Base-by-base conservation (phyloP, 2,113 vertebrate species). In the Mirza zaza region DNA sequence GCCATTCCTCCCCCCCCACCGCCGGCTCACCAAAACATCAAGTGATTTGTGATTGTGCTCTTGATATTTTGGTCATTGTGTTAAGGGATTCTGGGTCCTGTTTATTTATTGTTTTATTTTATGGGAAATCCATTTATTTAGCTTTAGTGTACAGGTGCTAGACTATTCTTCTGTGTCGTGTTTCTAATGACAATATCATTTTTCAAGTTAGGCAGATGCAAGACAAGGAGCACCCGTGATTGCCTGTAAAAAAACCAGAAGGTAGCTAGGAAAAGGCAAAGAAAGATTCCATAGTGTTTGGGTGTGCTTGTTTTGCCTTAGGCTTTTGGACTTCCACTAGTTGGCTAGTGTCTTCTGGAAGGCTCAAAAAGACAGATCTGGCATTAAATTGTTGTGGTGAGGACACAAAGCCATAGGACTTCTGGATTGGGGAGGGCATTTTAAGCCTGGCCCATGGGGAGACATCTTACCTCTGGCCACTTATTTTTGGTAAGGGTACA, bases 361-460 rank as follows among this genome's bases (percentile, higher is more conserved):
- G 61, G 1, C 52, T 21, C 1, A 17, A 6, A 55, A 73, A 84
- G 42, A 1, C 55, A 61, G 25, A 32, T 29, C 11, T 61, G 13
- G 10, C 32, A 2, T 81, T 57, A 36, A 20, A 4, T 45, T 17
- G 36, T 61, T 84, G 36, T 75, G 15, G 6, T 59, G 25, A 82
- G 17, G 55, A 25, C 12, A 36, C 11, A 2, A 20, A 23, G 1
- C 1, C 39, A n/a, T 10, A 3, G 1, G n/a, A 12, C 4, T 42
- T n/a, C 34, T 63, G 36, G 11, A 18, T 18, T 8, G 5, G 48
- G 50, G 15, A 92, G 12, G 42, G 17, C 1, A 75, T 42, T 76
- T 29, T 59, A n/a, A 68, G 29, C 23, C 13, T 70, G 21, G 3
- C 9, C 81, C n/a, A 70, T 20, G 68, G 8, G 5, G 20, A 81